Percentiles rank a stretch among this genome's conserved stretches.
Conservation (phyloP, 1,140 invertebrate genomes). For the Drosophila repletoides region DNA sequence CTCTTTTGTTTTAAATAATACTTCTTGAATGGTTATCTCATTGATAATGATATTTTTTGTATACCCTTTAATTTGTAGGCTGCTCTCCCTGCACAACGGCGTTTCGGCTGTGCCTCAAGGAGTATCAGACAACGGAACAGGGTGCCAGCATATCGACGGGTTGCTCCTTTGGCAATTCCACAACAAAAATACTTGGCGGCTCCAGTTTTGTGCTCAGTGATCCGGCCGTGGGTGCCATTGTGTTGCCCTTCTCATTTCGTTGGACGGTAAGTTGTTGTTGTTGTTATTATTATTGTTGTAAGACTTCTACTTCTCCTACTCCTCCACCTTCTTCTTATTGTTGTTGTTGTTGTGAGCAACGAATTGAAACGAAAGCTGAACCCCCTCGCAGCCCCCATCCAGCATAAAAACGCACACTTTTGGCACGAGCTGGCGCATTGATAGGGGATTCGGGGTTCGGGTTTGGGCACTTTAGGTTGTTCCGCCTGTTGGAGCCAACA, state of each 20-base stretch:
- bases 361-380: slow-evolving; percentile 5
- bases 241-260: slow-evolving; percentile 93
- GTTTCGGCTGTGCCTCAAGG: slow-evolving; percentile 94
- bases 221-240: slow-evolving; percentile 89
- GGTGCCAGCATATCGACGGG: slow-evolving; percentile 84
- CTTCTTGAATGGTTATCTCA: too few relatives aligned
- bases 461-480: neutral
- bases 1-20: too few relatives aligned
- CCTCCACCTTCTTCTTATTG: neutral
- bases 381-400: neutral
- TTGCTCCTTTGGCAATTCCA: slow-evolving; percentile 94
- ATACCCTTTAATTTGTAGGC: slow-evolving; percentile 50
- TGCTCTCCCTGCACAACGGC: slow-evolving; percentile 89
- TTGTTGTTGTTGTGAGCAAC: neutral
- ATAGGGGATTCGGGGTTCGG: slow-evolving; percentile 9
- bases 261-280: slow-evolving; percentile 90
- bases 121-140: slow-evolving; percentile 91
- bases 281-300: too few relatives aligned
- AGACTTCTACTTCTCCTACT: too few relatives aligned
- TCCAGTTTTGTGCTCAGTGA: slow-evolving; percentile 94
- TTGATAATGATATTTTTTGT: neutral
- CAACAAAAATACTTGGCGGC: slow-evolving; percentile 91
- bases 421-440: slow-evolving; percentile 58
- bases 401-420: slow-evolving; percentile 54
- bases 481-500: slow-evolving; percentile 5